Evolutionary conservation across 2,797 vertebrate genomes (phyloP).

Genomic region (Pangasius djambal): DNA sequence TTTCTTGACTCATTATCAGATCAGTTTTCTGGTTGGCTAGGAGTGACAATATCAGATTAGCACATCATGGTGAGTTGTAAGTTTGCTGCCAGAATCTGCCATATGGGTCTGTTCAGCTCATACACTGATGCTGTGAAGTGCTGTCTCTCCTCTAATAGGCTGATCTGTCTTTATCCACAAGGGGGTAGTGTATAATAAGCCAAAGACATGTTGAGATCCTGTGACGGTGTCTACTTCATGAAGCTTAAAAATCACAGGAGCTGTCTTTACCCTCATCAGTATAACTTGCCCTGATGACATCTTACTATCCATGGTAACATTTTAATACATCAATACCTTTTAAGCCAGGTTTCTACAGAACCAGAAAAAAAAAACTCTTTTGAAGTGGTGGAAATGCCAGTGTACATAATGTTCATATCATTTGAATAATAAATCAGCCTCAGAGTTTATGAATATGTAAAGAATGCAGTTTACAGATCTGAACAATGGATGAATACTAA

Average conservation of each 20-base stretch:
- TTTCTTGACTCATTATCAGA: constrained; percentile 34
- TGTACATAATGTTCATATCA: constrained; percentile 82
- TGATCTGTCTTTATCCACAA: constrained; percentile 47
- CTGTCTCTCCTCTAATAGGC: background rate
- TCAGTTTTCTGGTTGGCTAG: constrained; percentile 34
- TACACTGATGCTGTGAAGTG: constrained; percentile 7
- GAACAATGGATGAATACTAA: constrained; percentile 83
- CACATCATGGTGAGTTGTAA: constrained; percentile 59
- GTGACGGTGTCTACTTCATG: constrained; percentile 12
- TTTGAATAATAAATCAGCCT: constrained; percentile 84
- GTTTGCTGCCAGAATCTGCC: constrained; percentile 23
- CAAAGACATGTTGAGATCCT: constrained; percentile 15
- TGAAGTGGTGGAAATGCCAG: constrained; percentile 64
- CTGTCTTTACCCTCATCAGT: constrained; percentile 49
- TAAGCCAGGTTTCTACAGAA: constrained; percentile 48
- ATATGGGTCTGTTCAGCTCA: constrained; percentile 38
- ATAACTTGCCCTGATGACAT: constrained; percentile 48
- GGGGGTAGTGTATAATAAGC: constrained; percentile 60
- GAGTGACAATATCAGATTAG: constrained; percentile 38
- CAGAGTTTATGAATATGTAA: constrained; percentile 82
- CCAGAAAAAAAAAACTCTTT: constrained; percentile 63
- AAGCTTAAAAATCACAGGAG: constrained; percentile 35
- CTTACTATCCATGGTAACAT: constrained; percentile 61
- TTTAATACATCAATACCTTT: constrained; percentile 53
- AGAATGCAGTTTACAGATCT: constrained; percentile 79